Conservation (phyloP, 2,888 invertebrate genomes). For the Netelia melanura region DNA sequence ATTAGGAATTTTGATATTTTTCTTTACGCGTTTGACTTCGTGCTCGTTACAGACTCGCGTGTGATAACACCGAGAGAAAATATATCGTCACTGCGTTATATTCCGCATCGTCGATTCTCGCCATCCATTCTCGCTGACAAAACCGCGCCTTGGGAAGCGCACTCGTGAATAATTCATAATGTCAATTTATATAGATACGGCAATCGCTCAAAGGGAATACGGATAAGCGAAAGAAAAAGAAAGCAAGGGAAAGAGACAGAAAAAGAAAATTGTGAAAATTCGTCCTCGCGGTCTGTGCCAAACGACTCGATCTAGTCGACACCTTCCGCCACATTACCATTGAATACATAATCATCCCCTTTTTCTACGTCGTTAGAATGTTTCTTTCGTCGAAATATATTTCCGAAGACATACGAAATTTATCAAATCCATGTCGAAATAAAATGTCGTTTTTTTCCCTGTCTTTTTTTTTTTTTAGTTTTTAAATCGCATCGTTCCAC, state of each 20-base stretch:
- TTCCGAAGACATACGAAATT: background rate
- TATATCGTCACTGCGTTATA: background rate
- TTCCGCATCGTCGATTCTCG: conserved; percentile 20
- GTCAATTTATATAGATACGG: conserved; percentile 56
- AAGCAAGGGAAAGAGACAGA: background rate
- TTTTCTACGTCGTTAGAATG: background rate
- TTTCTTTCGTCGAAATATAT: background rate
- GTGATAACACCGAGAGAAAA: background rate
- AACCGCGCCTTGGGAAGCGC: conserved; percentile 38
- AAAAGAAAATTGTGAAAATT: conserved; percentile 21
- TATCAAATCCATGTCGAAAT: background rate
- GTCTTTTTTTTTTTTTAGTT: background rate
- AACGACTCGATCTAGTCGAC: conserved; percentile 59
- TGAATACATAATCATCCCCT: conserved; percentile 53
- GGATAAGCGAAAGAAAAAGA: conserved; percentile 1
- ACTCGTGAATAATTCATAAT: conserved; percentile 63
- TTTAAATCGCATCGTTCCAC: background rate
- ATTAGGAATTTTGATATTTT: too few species aligned
- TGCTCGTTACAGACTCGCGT: background rate
- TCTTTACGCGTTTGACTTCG: background rate
- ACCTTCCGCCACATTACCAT: conserved; percentile 57
- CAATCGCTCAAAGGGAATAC: conserved; percentile 22
- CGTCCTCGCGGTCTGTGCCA: conserved; percentile 28
- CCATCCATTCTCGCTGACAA: conserved; percentile 31
- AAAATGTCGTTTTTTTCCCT: background rate